Conservation (phyloP, 2,888 invertebrate species). For the Nysson spinosus region DNA sequence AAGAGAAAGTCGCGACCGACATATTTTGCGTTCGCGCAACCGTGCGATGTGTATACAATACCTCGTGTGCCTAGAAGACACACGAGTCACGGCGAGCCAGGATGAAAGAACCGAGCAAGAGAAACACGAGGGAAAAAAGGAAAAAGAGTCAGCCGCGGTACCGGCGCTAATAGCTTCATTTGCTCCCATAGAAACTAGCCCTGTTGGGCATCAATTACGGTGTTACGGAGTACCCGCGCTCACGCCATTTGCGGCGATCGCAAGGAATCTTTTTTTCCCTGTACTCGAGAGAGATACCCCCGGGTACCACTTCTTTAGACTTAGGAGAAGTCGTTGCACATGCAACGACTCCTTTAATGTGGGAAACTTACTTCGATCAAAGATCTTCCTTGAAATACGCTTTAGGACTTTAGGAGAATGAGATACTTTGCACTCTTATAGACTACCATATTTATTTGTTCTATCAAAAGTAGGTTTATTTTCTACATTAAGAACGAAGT, state of each 20-base stretch:
- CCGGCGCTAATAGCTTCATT: conserved; percentile 62
- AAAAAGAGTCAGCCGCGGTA: too few species aligned
- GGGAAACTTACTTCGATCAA: too few species aligned
- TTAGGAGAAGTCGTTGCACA: neutral
- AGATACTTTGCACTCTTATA: too few species aligned
- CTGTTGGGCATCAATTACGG: conserved; percentile 55
- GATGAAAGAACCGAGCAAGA: too few species aligned
- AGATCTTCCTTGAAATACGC: too few species aligned
- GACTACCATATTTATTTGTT: too few species aligned
- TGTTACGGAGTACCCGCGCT: conserved; percentile 43
- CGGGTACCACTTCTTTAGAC: neutral
- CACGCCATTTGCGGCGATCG: conserved; percentile 49
- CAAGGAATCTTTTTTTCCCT: conserved; percentile 36
- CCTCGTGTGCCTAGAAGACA: conserved; percentile 38
- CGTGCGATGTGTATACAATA: conserved; percentile 40
- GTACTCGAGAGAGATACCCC: conserved; percentile 6
- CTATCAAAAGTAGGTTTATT: too few species aligned
- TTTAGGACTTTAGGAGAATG: too few species aligned
- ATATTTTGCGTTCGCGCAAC: conserved; percentile 67
- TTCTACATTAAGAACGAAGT: too few species aligned
- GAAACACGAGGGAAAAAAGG: neutral
- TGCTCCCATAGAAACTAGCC: conserved; percentile 51
- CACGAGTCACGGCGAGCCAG: conserved; percentile 2
- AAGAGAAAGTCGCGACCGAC: conserved; percentile 75
- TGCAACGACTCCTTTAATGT: too few species aligned